Percentiles rank a stretch among this genome's conserved stretches.
Evolutionary conservation across 2,888 invertebrate species (phyloP).

Genomic region (Drosophila barbarae): DNA sequence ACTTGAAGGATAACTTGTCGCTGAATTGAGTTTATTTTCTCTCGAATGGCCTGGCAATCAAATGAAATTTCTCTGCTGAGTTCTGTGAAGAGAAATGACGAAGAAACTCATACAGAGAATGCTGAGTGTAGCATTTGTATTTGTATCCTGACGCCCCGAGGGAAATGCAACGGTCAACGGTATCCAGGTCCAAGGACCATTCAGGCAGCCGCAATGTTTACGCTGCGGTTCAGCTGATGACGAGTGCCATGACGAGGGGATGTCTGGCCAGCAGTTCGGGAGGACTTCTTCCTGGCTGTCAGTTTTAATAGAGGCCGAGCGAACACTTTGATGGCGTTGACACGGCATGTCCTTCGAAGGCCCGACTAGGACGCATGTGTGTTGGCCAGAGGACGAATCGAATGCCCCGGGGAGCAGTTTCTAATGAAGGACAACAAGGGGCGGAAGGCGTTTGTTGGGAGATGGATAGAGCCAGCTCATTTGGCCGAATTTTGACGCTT

Average conservation of each 20-base stretch:
- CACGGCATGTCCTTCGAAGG: constrained; percentile 27
- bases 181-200: constrained; percentile 40
- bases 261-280: background rate
- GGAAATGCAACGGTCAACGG: constrained; percentile 59
- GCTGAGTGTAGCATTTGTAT: constrained; percentile 51
- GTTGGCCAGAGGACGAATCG: constrained; percentile 31
- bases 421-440: constrained; percentile 63
- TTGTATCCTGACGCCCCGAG: constrained; percentile 47
- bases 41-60: constrained; percentile 4
- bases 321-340: constrained; percentile 64
- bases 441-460: background rate
- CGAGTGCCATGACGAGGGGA: constrained; percentile 10
- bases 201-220: constrained; percentile 63
- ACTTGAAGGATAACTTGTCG: background rate
- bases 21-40: constrained; percentile 2
- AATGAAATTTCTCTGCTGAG: background rate
- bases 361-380: constrained; percentile 25
- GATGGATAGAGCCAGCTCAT: constrained; percentile 51
- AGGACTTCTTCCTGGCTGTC: constrained; percentile 45
- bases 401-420: constrained; percentile 67
- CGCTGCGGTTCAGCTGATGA: constrained; percentile 46
- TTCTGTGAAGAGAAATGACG: background rate
- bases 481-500: constrained; percentile 72
- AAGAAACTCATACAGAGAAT: constrained; percentile 10
- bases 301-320: constrained; percentile 66